Evolutionary conservation across 2,888 invertebrate species (phyloP), one percentile per base, ranked within the genome.

Genomic region (Ferdinandea cuprea): DNA sequence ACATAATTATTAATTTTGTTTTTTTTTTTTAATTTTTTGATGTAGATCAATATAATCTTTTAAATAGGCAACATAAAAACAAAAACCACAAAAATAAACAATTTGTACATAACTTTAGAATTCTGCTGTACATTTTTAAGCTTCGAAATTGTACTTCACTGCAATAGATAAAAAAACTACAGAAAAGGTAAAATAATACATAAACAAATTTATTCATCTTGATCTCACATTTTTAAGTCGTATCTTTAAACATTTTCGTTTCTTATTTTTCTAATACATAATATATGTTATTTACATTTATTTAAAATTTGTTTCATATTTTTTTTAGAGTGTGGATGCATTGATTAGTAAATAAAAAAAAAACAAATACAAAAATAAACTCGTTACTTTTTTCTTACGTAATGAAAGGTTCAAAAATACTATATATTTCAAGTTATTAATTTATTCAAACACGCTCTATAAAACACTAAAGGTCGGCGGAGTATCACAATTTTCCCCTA

Each of bases 101-200:
- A 63, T 58, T 74, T 74, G 81, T 81, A 81, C 42, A 77, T 77
- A 81, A 71, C 17, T 56, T 66, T 52, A 71, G 44, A 63, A 42
- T 48, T 32, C 69, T 42, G 81, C 81, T 81, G 81, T 81, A 81
- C 46, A 81, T 72, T 77, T 77, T 46, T 48, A 59, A 66, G 81
- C 81, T 81, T 81, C 54, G 4, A 66, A 71, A 40, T 72, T 77
- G 66, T 59, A 77, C 65, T 76, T 69, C 66, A 54, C 54, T 35
- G 61, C 69, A 76, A 65, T 35, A 42, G 15, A 50, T 40, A 28
- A 52, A 37, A 42, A 28, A 52, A 66, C 50, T 32, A 35, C 35
- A 40, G 50, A 50, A 32, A 69, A 71, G 8, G 21, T 35, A 68
- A 50, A 59, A 50, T 74, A 76, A 52, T 35, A 50, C 7, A 15